Percentiles rank a stretch among this genome's conserved stretches.
phyloP scores from a whole-genome alignment of 2,797 vertebrate genomes.

The Sebastes aleutianus region DNA sequence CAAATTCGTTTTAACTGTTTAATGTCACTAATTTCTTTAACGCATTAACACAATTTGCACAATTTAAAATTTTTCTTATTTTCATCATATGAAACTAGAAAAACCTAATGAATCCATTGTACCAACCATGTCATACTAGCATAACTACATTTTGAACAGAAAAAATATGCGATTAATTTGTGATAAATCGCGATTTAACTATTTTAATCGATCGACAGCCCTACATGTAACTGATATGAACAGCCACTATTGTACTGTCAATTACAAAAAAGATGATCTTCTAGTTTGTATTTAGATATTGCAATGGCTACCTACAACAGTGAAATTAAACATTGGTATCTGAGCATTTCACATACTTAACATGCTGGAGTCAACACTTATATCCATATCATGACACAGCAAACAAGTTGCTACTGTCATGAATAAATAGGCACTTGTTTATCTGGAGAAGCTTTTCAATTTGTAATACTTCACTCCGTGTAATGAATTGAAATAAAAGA shows the following conservation, averaged over 20 bases:
- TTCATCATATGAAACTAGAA: too few species aligned
- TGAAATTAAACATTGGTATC: not conserved
- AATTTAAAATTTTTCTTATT: too few species aligned
- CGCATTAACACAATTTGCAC: too few species aligned
- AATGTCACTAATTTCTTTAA: too few species aligned
- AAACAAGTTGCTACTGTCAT: not conserved
- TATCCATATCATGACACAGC: not conserved
- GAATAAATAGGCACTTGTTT: not conserved
- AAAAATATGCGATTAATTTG: too few species aligned
- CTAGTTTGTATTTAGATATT: not conserved
- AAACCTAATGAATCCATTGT: too few species aligned
- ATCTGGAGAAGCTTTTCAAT: not conserved
- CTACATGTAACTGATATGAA: not conserved
- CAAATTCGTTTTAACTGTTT: too few species aligned
- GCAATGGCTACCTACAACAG: not conserved
- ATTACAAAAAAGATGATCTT: not conserved
- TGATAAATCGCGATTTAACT: not conserved
- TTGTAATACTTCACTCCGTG: not conserved
- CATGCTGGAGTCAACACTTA: not conserved
- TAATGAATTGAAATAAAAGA: not conserved
- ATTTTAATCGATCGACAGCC: too few species aligned
- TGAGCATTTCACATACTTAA: not conserved
- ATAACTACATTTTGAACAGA: too few species aligned
- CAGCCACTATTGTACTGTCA: not conserved
- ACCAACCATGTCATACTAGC: too few species aligned